Percentiles rank a stretch among this genome's conserved stretches.
Evolutionary conservation across 2,888 invertebrate species (phyloP).

Genomic region (Gymnoscelis rufifasciata): DNA sequence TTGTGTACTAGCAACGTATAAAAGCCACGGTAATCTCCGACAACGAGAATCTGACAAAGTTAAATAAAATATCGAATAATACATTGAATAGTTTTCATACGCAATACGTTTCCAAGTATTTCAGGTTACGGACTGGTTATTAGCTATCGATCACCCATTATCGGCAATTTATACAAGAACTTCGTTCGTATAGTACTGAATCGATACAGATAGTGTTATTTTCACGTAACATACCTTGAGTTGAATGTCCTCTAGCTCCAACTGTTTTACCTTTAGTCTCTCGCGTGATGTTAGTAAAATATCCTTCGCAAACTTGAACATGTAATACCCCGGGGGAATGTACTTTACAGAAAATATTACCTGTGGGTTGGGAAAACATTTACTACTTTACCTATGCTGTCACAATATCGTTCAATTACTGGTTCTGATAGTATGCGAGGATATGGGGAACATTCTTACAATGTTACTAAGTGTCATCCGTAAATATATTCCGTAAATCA

Average conservation of each 20-base stretch:
- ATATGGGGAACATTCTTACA: slow-evolving; percentile 32
- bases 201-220: neutral
- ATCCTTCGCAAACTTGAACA: slow-evolving; percentile 50
- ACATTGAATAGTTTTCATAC: too few relatives aligned
- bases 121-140: neutral
- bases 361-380: slow-evolving; percentile 33
- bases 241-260: slow-evolving; percentile 59
- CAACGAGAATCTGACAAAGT: too few relatives aligned
- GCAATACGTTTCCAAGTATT: neutral
- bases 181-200: neutral
- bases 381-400: neutral
- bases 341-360: slow-evolving; percentile 53
- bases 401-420: neutral
- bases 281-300: slow-evolving; percentile 49
- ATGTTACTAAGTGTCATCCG: slow-evolving; percentile 47
- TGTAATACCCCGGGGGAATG: slow-evolving; percentile 53
- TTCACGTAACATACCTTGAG: slow-evolving; percentile 48
- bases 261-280: slow-evolving; percentile 47
- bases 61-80: too few relatives aligned
- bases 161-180: slow-evolving; percentile 5
- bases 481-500: slow-evolving; percentile 43
- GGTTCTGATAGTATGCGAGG: too few relatives aligned
- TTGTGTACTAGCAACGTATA: too few relatives aligned
- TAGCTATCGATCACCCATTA: slow-evolving; percentile 2
- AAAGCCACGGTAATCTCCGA: too few relatives aligned